These are phyloP conservation scores for Rhinogobio ventralis DNA, from an alignment of 2,797 vertebrate species.

Conservation along the genomic window DNA sequence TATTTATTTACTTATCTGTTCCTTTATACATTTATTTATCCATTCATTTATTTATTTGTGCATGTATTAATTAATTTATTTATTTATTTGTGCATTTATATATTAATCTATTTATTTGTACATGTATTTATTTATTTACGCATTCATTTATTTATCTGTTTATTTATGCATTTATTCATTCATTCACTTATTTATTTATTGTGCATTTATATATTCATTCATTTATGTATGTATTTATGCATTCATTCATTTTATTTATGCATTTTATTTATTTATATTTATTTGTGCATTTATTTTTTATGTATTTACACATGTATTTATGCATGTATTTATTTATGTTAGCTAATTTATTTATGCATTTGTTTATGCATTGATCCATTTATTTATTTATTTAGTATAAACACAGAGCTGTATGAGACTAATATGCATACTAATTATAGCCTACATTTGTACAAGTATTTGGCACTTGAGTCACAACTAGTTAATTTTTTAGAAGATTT, in stretches of 20 bases:
- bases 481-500: background rate
- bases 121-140: too few species aligned
- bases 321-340: background rate
- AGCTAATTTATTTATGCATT: too few species aligned
- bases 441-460: background rate
- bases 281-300: background rate
- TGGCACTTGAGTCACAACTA: background rate
- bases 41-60: too few species aligned
- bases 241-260: background rate
- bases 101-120: too few species aligned
- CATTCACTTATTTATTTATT: background rate
- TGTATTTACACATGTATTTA: background rate
- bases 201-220: background rate
- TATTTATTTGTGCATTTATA: too few species aligned
- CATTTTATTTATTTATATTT: background rate
- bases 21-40: too few species aligned
- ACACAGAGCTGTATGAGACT: too few species aligned
- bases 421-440: background rate
- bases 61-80: too few species aligned
- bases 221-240: background rate
- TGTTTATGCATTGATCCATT: background rate
- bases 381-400: background rate
- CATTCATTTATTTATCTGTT: background rate
- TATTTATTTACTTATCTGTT: too few species aligned
- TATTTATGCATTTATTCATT: accelerated